These are phyloP conservation scores for Mastomys coucha DNA, from an alignment of 2,113 vertebrate genomes.

Conservation along the genomic window DNA sequence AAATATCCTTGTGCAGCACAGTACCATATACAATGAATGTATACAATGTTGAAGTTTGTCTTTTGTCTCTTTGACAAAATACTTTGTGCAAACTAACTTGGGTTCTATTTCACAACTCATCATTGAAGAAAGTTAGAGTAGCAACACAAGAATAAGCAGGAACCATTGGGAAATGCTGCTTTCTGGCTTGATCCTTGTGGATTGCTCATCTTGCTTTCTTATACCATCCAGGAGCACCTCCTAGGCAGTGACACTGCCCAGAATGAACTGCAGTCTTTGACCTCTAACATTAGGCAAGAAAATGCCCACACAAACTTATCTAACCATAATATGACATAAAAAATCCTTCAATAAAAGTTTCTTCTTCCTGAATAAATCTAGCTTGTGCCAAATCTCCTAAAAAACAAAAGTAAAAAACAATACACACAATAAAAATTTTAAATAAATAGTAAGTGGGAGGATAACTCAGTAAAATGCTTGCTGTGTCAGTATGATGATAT, in stretches of 20 bases:
- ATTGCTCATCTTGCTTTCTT: background rate
- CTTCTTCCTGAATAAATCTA: too few species aligned
- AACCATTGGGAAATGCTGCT: background rate
- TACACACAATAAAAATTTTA: background rate
- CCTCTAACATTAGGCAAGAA: background rate
- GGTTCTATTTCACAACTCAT: background rate
- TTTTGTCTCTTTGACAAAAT: background rate
- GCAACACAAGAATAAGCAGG: background rate
- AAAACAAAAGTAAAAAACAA: background rate
- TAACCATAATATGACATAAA: background rate
- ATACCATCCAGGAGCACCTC: too few species aligned
- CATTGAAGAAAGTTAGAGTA: background rate
- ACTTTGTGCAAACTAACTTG: background rate
- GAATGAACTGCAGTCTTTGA: background rate
- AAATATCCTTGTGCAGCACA: background rate
- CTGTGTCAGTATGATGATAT: background rate
- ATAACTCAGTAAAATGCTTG: background rate
- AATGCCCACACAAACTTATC: background rate
- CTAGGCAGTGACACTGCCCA: too few species aligned
- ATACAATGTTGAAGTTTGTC: background rate
- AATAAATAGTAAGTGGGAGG: background rate
- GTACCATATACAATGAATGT: background rate
- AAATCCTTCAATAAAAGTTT: background rate
- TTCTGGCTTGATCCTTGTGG: background rate
- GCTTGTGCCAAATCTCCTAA: too few species aligned